Percentiles rank a stretch among this genome's conserved stretches.
Evolutionary conservation across 2,797 vertebrate genomes (phyloP).

Genomic region (Sternotherus odoratus): DNA sequence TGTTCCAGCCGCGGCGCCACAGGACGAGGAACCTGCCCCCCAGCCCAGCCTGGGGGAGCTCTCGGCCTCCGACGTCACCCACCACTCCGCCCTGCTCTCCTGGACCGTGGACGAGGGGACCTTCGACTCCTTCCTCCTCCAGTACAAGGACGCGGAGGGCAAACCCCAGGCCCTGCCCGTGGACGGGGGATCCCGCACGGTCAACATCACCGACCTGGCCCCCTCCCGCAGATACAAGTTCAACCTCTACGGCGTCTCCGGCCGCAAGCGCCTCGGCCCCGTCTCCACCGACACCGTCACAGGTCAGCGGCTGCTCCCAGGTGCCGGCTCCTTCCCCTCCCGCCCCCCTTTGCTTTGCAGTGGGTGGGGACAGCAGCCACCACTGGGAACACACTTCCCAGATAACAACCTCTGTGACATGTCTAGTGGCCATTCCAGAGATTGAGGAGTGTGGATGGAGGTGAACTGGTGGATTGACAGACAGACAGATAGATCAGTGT

Average conservation of each 20-base stretch:
- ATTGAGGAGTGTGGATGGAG: too few species aligned
- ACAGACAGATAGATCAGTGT: too few species aligned
- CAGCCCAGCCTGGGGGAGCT: too few species aligned
- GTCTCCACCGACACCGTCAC: constrained; percentile 49
- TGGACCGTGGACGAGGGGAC: constrained; percentile 55
- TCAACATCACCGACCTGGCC: constrained; percentile 48
- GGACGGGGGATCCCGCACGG: background rate
- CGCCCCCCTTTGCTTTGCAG: too few species aligned
- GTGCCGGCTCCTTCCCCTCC: too few species aligned
- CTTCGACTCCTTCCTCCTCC: constrained; percentile 71
- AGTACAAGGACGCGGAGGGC: constrained; percentile 63
- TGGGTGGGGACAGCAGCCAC: too few species aligned
- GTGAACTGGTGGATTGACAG: too few species aligned
- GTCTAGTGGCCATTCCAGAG: too few species aligned
- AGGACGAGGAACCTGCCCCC: background rate
- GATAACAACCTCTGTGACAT: too few species aligned
- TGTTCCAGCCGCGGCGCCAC: too few species aligned
- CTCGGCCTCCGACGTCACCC: constrained; percentile 21
- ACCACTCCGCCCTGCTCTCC: constrained; percentile 49
- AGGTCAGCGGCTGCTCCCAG: constrained; percentile 44
- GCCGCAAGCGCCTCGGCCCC: constrained; percentile 60
- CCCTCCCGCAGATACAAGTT: constrained; percentile 65
- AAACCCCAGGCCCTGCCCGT: constrained; percentile 32
- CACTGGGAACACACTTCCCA: too few species aligned
- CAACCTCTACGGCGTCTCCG: constrained; percentile 68